These are phyloP conservation scores for Amiota mariae DNA, from an alignment of 2,888 invertebrate species.

Conservation along the genomic window DNA sequence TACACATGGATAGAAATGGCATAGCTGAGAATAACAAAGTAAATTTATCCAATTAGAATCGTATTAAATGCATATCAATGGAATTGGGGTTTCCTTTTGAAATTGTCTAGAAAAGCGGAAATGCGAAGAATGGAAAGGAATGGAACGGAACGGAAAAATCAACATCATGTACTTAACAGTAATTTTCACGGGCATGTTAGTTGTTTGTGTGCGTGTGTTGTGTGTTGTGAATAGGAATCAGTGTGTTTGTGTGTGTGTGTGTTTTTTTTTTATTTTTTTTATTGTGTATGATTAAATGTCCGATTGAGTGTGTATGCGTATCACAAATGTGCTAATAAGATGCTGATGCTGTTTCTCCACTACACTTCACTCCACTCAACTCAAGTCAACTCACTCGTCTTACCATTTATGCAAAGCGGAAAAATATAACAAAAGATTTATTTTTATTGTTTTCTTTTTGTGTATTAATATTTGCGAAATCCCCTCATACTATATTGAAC, in stretches of 20 bases:
- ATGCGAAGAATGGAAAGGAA: conserved; percentile 35
- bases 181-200: conserved; percentile 58
- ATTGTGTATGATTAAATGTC: too few relatives aligned
- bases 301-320: conserved; percentile 38
- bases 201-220: conserved; percentile 29
- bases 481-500: conserved; percentile 43
- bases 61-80: conserved; percentile 57
- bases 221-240: conserved; percentile 32
- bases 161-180: conserved; percentile 52
- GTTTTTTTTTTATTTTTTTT: too few relatives aligned
- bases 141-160: not conserved
- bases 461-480: conserved; percentile 48
- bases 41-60: conserved; percentile 50
- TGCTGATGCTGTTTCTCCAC: conserved; percentile 49
- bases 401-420: conserved; percentile 63
- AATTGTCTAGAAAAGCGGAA: conserved; percentile 41
- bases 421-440: conserved; percentile 61
- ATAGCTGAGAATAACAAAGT: conserved; percentile 32
- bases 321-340: conserved; percentile 61
- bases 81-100: conserved; percentile 46
- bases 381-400: conserved; percentile 54
- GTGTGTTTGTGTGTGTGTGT: conserved; percentile 16
- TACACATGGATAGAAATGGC: not conserved
- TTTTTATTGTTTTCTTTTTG: conserved; percentile 28
- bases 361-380: conserved; percentile 24